Base-by-base conservation (phyloP, 2,888 invertebrate genomes). In the Laothoe populi region DNA sequence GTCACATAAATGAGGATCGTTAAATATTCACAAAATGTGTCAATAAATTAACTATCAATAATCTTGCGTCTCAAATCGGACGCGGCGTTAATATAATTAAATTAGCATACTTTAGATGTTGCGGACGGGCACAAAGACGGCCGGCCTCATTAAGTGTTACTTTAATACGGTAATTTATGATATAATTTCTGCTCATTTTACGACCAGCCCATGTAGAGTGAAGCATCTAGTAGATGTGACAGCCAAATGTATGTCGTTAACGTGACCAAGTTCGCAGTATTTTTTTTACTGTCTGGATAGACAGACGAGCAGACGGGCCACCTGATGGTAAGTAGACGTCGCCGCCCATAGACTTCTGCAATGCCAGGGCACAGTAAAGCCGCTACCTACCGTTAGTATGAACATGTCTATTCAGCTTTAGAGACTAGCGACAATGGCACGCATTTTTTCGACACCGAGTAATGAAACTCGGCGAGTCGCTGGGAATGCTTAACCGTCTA, bases 121-220 rank as follows among this genome's bases (percentile, higher is more conserved):
- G 57, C 61, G n/a, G 31, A 16, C 24, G 46, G 23, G 35, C 23
- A 38, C 19, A 59, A 59, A 57, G 58, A 42, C 24, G 19, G 60
- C 59, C 66, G 63, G 8, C 61, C 66, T 73, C 71, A 75, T 83
- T 79, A 77, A 72, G 72, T 70, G 66, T 67, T 66, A 69, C 66
- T 71, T 81, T 81, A 81, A 82, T 75, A 71, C 71, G 69, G 69
- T 69, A 77, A 75, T 81, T 80, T 81, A 81, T 71, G 75, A 71
- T 69, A 66, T 70, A 26, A 68, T 64, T 60, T 72, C 66, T 69
- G 66, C 68, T 72, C 70, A 72, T 74, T 81, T 82, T 79, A 77
- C 74, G 60, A 69, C 68, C 64, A 60, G 62, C 74, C 74, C 75
- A 79, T 75, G 74, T 74, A 75, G 73, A 72, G 70, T 75, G 76